A percentile compares a stretch with the other conserved stretches of the same genome.
Conservation (phyloP, 92 coral and sea anemone genomes). For the Palythoa heliodiscus region DNA sequence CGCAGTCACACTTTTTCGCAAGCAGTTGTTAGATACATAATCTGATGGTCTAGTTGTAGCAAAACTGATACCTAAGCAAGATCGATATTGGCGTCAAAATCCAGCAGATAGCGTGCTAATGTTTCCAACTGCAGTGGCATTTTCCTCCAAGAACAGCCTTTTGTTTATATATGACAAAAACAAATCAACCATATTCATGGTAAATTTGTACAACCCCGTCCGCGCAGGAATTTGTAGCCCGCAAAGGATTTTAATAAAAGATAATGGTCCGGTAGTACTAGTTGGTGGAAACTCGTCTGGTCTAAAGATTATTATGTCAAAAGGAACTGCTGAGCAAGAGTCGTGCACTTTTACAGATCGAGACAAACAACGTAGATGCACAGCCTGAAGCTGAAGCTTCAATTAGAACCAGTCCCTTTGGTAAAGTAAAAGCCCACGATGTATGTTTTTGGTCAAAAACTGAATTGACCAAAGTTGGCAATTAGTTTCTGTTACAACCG, state of each 20-base stretch:
- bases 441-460: constrained; percentile 32
- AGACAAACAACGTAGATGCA: constrained; percentile 31
- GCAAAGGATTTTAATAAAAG: constrained; percentile 34
- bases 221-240: constrained; percentile 51
- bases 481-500: constrained; percentile 47
- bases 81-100: too few species aligned
- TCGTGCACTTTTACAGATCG: constrained; percentile 46
- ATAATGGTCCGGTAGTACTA: constrained; percentile 32
- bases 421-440: constrained; percentile 49
- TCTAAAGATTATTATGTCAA: constrained; percentile 47
- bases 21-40: constrained; percentile 43
- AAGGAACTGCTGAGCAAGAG: constrained; percentile 48
- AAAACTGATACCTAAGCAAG: constrained; percentile 54
- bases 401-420: constrained; percentile 13
- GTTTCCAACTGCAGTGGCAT: too few species aligned
- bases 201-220: constrained; percentile 59
- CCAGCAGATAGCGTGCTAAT: too few species aligned
- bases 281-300: constrained; percentile 28
- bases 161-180: constrained; percentile 51
- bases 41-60: constrained; percentile 52
- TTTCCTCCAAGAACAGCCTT: constrained; percentile 52
- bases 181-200: constrained; percentile 63
- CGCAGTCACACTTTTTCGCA: constrained; percentile 44
- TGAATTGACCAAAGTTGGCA: constrained; percentile 26
- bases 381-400: constrained; percentile 24